Base-by-base conservation (phyloP, 2,888 invertebrate genomes). In the Caenorhabditis sp. region DNA sequence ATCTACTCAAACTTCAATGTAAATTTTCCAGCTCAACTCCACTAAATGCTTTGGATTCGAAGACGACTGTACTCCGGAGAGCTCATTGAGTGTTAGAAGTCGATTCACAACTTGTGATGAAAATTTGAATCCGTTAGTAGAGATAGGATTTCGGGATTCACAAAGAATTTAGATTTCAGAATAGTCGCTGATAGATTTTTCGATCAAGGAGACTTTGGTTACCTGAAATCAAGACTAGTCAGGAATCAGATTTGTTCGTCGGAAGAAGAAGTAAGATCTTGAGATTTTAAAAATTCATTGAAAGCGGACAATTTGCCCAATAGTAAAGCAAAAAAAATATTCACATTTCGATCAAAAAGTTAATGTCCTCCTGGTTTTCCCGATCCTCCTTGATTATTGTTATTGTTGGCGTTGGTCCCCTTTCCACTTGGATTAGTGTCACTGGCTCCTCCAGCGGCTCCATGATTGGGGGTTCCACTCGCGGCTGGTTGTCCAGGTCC, bases 151-250 rank as follows among this genome's bases (percentile, higher is more conserved):
- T 47, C 7, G 10, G 3, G 10, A 12, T 19, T 19, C n/a, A 47
- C 5, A n/a, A 47, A n/a, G n/a, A n/a, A n/a, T n/a, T n/a, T 47
- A 4, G 16, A 12, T 47, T 63, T 41, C 74, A 81, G 81, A 41
- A 81, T 49, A 28, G 58, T 70, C 0, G 28, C 16, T 12, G 47
- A 75, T 2, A 51, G 22, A 6, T 81, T 75, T 24, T 80, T 24
- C 16, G n/a, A 69, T 8, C 80, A 84, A 68, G 83, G 68, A 19
- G 83, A 84, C 41, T 84, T 84, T 24, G 83, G 83, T 35, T 84
- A 84, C 28, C 26, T 84, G 51, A 41, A 56, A n/a, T 41, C 56
- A 4, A 14, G 74, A 22, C 12, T 69, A 3, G 61, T 79, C 6
- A 74, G 70, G 35, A 69, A 83, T 44, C 3, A 54, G 7, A 80